Percentiles rank a stretch among this genome's conserved stretches.
Evolutionary conservation across 2,888 invertebrate species (phyloP).

Genomic region (Craniophora ligustri): DNA sequence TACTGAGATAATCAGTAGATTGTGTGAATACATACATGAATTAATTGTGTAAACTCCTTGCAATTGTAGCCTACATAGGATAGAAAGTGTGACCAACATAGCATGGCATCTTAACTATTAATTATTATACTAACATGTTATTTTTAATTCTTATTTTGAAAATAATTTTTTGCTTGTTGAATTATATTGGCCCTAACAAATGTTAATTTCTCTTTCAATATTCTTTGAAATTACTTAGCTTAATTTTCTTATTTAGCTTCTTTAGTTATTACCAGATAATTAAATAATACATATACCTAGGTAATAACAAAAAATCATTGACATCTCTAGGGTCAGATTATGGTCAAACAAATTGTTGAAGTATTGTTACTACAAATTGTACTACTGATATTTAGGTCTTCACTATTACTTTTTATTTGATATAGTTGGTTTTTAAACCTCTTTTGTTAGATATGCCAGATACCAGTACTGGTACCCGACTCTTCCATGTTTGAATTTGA

Average conservation of each 20-base stretch:
- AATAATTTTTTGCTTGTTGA: not conserved
- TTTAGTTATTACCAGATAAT: too few species aligned
- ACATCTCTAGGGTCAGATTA: too few species aligned
- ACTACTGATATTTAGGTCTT: too few species aligned
- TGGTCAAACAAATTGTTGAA: too few species aligned
- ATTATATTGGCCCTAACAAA: not conserved
- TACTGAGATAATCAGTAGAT: conserved; percentile 50
- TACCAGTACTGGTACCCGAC: not conserved
- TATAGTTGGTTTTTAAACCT: too few species aligned
- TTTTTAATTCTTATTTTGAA: conserved; percentile 1
- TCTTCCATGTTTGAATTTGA: not conserved
- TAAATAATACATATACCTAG: too few species aligned
- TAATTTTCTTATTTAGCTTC: too few species aligned
- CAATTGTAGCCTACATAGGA: conserved; percentile 60
- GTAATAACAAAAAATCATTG: too few species aligned
- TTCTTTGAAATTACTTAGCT: not conserved
- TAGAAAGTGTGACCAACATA: conserved; percentile 70
- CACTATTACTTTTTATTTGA: too few species aligned
- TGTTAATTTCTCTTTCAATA: not conserved
- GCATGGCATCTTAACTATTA: conserved; percentile 31
- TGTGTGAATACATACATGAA: conserved; percentile 37
- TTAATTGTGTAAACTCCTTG: conserved; percentile 56
- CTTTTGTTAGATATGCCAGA: too few species aligned
- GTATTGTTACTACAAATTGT: too few species aligned
- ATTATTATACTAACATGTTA: conserved; percentile 14